These are phyloP conservation scores for Myrmecophaga tridactyla DNA, from an alignment of 2,113 vertebrate genomes.

Conservation along the genomic window DNA sequence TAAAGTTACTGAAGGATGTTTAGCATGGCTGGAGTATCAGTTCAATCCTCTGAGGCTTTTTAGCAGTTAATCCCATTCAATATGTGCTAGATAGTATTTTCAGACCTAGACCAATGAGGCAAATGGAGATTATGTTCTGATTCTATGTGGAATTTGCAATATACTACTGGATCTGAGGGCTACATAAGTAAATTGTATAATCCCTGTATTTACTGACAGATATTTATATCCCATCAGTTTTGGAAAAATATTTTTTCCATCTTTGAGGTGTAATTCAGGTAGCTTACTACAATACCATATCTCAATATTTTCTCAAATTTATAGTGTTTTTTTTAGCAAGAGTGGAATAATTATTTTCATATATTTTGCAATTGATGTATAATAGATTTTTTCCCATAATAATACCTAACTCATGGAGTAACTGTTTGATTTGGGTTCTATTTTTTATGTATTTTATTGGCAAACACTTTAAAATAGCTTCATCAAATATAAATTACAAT, in stretches of 20 bases:
- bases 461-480: constrained; percentile 55
- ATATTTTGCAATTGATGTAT: neutral
- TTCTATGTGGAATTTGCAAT: neutral
- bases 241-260: neutral
- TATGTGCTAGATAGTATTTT: neutral
- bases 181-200: neutral
- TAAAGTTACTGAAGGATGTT: neutral
- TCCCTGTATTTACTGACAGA: neutral
- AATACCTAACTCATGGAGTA: neutral
- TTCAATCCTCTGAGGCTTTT: neutral
- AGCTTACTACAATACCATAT: neutral
- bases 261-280: neutral
- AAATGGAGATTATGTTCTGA: neutral
- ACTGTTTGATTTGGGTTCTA: neutral
- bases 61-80: neutral
- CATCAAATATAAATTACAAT: constrained; percentile 65
- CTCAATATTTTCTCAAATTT: neutral
- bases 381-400: neutral
- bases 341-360: constrained; percentile 3
- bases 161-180: neutral
- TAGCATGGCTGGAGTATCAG: neutral
- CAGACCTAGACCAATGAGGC: neutral
- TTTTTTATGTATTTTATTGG: constrained; percentile 44
- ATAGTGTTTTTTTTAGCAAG: constrained; percentile 9
- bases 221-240: neutral